Evolutionary conservation across 2,888 invertebrate species (phyloP).

Genomic region (Ecdyonurus torrentis): DNA sequence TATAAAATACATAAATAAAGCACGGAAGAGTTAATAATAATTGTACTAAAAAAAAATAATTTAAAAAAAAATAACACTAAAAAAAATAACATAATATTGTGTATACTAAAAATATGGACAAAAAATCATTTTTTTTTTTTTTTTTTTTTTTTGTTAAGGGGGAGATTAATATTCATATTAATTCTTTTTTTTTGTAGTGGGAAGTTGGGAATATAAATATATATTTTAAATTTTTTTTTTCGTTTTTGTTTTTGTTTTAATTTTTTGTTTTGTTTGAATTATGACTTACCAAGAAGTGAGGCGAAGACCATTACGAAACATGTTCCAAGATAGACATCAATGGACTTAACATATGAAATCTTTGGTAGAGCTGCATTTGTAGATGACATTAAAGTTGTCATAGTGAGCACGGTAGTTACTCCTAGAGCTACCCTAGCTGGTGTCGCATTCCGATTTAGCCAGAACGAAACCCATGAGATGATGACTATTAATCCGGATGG

Average conservation of each 20-base stretch:
- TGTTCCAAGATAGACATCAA: constrained; percentile 92
- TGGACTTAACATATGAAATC: constrained; percentile 94
- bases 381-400: constrained; percentile 95
- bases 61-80: no score
- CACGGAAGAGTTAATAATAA: no score
- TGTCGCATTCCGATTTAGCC: constrained; percentile 89
- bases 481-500: constrained; percentile 93
- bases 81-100: no score
- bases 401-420: constrained; percentile 90
- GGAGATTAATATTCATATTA: no score
- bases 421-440: constrained; percentile 86
- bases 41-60: no score
- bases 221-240: neutral
- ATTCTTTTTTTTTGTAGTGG: no score
- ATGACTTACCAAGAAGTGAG: constrained; percentile 71
- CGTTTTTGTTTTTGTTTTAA: neutral
- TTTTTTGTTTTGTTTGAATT: neutral
- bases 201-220: no score
- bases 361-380: constrained; percentile 94
- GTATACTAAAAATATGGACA: no score
- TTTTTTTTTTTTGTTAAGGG: no score
- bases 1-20: no score
- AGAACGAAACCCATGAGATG: constrained; percentile 95
- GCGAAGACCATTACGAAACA: constrained; percentile 99
- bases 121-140: no score